phyloP scores from a whole-genome alignment of 2,113 vertebrate genomes.

The Eulemur macaco region DNA sequence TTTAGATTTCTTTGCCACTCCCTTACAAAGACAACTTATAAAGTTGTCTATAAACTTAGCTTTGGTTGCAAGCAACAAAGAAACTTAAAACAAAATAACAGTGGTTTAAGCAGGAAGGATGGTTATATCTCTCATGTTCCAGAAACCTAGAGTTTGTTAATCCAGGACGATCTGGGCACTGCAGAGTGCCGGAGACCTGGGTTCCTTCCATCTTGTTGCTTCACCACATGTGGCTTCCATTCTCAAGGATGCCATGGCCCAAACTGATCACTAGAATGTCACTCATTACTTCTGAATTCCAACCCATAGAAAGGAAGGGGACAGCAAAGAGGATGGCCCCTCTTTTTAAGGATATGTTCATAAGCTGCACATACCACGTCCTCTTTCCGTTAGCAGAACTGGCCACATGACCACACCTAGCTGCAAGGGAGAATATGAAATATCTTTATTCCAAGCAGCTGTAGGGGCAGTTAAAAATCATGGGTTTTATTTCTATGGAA shows the following conservation, averaged over 20 bases:
- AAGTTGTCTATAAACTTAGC: too few relatives aligned
- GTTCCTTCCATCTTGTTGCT: neutral
- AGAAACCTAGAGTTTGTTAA: neutral
- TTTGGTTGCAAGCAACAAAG: neutral
- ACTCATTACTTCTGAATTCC: neutral
- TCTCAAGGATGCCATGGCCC: neutral
- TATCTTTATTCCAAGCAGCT: neutral
- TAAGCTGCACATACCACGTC: neutral
- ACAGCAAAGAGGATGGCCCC: neutral
- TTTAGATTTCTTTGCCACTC: neutral
- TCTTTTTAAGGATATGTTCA: neutral
- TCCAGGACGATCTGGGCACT: too few relatives aligned
- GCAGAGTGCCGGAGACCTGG: neutral
- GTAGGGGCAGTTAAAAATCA: neutral
- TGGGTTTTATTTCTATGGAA: neutral
- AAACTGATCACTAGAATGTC: neutral
- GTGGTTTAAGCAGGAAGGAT: neutral
- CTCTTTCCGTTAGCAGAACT: neutral
- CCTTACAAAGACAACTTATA: neutral
- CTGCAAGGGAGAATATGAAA: neutral
- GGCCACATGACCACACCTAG: neutral
- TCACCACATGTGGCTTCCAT: neutral
- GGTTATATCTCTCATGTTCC: neutral
- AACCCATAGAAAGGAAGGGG: neutral
- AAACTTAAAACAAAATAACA: neutral